Evolutionary conservation across 2,113 vertebrate species (phyloP).

Genomic region (Limnothrissa miodon): DNA sequence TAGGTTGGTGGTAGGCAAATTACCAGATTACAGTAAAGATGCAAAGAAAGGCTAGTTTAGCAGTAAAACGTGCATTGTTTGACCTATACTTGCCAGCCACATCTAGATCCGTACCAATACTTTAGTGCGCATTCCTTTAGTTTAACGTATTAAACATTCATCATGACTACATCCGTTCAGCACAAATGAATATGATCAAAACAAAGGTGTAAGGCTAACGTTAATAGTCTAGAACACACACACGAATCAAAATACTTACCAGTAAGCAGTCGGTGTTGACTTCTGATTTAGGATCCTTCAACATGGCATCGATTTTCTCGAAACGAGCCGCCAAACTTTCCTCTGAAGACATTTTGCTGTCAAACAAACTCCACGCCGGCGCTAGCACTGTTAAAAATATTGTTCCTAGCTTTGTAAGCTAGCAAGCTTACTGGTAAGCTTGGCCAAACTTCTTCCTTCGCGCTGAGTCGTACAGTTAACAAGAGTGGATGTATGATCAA

Average conservation of each 20-base stretch:
- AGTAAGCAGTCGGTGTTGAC: constrained; percentile 96
- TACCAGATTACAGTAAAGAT: neutral
- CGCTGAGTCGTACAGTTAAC: constrained; percentile 50
- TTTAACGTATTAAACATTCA: too few species aligned
- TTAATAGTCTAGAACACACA: neutral
- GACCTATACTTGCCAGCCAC: constrained; percentile 32
- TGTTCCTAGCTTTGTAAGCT: constrained; percentile 62
- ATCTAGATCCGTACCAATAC: too few species aligned
- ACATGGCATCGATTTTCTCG: constrained; percentile 93
- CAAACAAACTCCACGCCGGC: constrained; percentile 41
- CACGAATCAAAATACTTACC: constrained; percentile 73
- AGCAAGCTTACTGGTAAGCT: constrained; percentile 61
- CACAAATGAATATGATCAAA: neutral
- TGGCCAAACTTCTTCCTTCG: constrained; percentile 56
- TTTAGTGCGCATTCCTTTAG: too few species aligned
- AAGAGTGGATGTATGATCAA: constrained; percentile 50
- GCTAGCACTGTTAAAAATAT: constrained; percentile 47
- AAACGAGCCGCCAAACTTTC: constrained; percentile 91
- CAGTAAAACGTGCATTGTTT: neutral
- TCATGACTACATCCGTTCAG: too few species aligned
- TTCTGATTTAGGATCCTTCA: constrained; percentile 96
- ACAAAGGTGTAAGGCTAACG: neutral
- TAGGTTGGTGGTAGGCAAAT: neutral
- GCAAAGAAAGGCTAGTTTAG: neutral
- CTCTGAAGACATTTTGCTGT: constrained; percentile 82